phyloP scores from a whole-genome alignment of 2,888 invertebrate genomes.

The Melipona beecheii region DNA sequence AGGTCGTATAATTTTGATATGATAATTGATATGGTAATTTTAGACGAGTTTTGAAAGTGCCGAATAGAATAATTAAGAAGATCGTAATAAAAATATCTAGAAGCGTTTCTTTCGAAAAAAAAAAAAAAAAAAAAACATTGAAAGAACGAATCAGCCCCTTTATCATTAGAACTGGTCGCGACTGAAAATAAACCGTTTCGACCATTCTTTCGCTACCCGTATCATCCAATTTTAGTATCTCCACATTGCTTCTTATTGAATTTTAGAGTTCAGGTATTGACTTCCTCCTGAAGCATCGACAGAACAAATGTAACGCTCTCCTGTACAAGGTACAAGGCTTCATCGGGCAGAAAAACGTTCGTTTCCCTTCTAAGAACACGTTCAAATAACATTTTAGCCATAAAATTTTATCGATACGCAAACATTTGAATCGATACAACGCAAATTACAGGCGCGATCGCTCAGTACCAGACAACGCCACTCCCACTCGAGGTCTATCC shows the following conservation, averaged over 20 bases:
- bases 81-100: too few species aligned
- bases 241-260: conserved; percentile 6
- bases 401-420: too few species aligned
- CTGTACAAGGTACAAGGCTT: not conserved
- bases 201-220: not conserved
- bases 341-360: not conserved
- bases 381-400: not conserved
- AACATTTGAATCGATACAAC: too few species aligned
- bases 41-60: not conserved
- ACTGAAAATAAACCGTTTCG: not conserved
- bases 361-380: not conserved
- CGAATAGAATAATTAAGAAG: not conserved
- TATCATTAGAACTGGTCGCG: not conserved
- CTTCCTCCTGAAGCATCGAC: not conserved
- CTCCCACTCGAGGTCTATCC: too few species aligned
- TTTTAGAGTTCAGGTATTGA: conserved; percentile 7
- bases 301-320: not conserved
- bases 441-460: too few species aligned
- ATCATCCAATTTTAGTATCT: conserved; percentile 8
- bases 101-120: too few species aligned
- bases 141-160: not conserved
- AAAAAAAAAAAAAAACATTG: too few species aligned
- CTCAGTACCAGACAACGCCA: too few species aligned
- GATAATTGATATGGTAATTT: not conserved
- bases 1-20: not conserved